A percentile compares a stretch with the other conserved stretches of the same genome.
phyloP scores from a whole-genome alignment of 2,888 invertebrate genomes.

The Heliconius ethilla region DNA sequence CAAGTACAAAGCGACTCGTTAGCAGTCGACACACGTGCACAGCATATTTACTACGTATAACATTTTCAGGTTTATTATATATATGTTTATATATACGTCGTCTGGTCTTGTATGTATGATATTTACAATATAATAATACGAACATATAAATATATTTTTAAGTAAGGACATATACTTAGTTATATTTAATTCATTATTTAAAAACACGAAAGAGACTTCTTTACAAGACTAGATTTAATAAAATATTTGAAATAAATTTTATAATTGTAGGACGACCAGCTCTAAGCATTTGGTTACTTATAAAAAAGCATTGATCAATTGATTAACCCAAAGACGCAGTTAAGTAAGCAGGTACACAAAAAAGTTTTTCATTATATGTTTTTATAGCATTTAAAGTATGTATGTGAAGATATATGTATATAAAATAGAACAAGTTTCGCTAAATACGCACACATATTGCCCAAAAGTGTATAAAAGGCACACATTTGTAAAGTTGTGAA shows the following conservation, averaged over 20 bases:
- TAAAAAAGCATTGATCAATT: neutral
- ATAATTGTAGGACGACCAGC: too few relatives aligned
- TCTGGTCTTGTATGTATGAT: neutral
- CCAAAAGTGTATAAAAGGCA: constrained; percentile 45
- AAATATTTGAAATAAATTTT: neutral
- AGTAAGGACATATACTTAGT: neutral
- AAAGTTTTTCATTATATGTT: neutral
- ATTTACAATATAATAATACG: neutral
- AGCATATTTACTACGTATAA: constrained; percentile 29
- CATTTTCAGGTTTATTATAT: constrained; percentile 8
- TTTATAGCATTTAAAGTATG: neutral
- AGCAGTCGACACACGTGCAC: constrained; percentile 38
- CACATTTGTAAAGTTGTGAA: constrained; percentile 51
- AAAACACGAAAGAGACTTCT: neutral
- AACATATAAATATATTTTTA: neutral
- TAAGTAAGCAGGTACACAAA: neutral
- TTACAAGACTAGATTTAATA: neutral
- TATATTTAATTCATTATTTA: neutral
- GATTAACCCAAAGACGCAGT: neutral
- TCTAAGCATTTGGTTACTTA: neutral
- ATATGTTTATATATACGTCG: constrained; percentile 4
- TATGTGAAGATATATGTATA: neutral
- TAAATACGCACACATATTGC: constrained; percentile 2
- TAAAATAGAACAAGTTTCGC: neutral
- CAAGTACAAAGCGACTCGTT: constrained; percentile 40